Evolutionary conservation across 2,888 invertebrate genomes (phyloP).

Genomic region (Sabatieria punctata): DNA sequence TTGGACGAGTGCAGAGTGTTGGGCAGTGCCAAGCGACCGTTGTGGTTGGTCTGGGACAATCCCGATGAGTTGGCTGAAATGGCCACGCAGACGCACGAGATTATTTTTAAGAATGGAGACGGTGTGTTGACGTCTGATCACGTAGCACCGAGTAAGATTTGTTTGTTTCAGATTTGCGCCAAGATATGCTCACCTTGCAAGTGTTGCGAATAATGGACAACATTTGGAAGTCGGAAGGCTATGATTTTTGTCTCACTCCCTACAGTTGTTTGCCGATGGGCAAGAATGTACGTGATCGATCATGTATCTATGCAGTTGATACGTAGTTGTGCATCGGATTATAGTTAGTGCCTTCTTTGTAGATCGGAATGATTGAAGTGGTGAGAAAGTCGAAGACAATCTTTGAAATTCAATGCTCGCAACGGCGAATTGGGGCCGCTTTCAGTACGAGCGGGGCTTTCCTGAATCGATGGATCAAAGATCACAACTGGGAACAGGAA

Average conservation of each 20-base stretch:
- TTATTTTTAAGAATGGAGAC: conserved; percentile 47
- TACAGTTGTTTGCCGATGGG: conserved; percentile 44
- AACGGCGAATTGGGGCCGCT: conserved; percentile 31
- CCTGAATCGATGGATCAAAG: conserved; percentile 41
- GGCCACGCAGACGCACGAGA: conserved; percentile 26
- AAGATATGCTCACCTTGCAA: conserved; percentile 46
- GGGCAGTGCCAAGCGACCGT: conserved; percentile 43
- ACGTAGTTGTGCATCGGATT: too few species aligned
- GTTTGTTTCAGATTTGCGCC: conserved; percentile 38
- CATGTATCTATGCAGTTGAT: too few species aligned
- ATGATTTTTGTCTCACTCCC: conserved; percentile 42
- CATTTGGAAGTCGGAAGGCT: conserved; percentile 40
- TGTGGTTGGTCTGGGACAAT: conserved; percentile 43
- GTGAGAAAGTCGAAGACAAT: conserved; percentile 43
- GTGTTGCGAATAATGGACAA: conserved; percentile 42
- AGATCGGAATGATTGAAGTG: conserved; percentile 40
- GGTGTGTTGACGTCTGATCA: conserved; percentile 29
- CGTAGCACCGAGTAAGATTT: not conserved
- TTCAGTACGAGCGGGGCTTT: conserved; percentile 27
- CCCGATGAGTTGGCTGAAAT: conserved; percentile 39
- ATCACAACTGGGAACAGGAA: not conserved
- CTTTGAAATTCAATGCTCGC: conserved; percentile 43
- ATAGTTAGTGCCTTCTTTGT: too few species aligned
- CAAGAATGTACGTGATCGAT: conserved; percentile 17
- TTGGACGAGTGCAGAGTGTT: conserved; percentile 42